Base-by-base conservation (phyloP, 2,888 invertebrate species). In the Anoplius nigerrimus region DNA sequence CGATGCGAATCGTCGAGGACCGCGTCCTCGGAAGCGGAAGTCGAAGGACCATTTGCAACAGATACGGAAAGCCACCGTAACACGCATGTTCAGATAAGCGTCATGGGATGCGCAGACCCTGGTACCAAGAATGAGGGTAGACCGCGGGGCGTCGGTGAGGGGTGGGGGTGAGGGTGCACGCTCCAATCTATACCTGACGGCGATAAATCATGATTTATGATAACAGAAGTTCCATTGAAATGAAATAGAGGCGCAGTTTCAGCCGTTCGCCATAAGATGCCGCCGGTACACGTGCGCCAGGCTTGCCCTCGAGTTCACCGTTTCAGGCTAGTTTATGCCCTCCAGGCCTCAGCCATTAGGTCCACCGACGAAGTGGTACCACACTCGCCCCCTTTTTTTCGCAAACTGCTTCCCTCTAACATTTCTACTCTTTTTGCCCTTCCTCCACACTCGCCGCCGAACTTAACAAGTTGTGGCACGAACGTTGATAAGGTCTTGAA, bases 141-240 rank as follows among this genome's bases (percentile, higher is more conserved):
- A 54, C 63, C n/a, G 60, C 24, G 61, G 62, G 67, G 60, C 61
- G 63, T 52, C 57, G 42, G 45, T 16, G 21, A 43, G 54, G 45
- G 43, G 43, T 51, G 45, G 46, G 53, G 58, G 58, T 27, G 59
- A 51, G 66, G 59, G 34, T 13, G 11, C 34, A 34, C 34, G 34
- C 11, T 34, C 34, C 72, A 63, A 75, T 75, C 71, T 69, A 78
- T 65, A 55, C 53, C 56, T 60, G 62, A 58, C 56, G 71, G 59
- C 73, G 72, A 77, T 81, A 74, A 80, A 81, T 81, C 77, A 69
- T 70, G 74, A 81, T 81, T 76, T 81, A 81, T 80, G 80, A 78
- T 75, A 78, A 78, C 74, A 68, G 71, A 73, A 76, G 72, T 70
- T 75, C 74, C 80, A 75, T 78, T 79, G 76, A 75, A 76, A 81